A percentile compares a stretch with the other conserved stretches of the same genome.
These are phyloP conservation scores for Drosophila borealis DNA, from an alignment of 2,888 invertebrate genomes.

Conservation along the genomic window DNA sequence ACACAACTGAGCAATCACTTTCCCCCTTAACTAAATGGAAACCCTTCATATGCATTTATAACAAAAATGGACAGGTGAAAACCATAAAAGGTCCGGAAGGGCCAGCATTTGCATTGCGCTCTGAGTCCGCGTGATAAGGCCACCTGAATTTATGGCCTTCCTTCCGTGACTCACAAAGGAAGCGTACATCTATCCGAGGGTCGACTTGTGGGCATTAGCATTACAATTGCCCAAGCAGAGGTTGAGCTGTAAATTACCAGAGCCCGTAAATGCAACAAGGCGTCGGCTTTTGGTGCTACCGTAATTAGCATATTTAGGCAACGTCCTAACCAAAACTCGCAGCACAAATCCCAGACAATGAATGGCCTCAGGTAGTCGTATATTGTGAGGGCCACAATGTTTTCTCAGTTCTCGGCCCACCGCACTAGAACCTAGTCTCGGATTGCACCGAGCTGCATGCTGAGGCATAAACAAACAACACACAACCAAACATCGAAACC, in stretches of 20 bases:
- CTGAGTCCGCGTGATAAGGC: conserved; percentile 29
- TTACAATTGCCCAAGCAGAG: conserved; percentile 56
- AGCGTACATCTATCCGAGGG: conserved; percentile 44
- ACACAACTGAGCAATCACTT: conserved; percentile 44
- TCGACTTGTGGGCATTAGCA: conserved; percentile 54
- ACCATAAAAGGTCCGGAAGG: conserved; percentile 57
- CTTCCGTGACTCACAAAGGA: conserved; percentile 59
- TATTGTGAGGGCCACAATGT: conserved; percentile 54
- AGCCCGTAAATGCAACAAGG: conserved; percentile 36
- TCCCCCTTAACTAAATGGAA: conserved; percentile 34
- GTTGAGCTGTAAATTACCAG: conserved; percentile 66
- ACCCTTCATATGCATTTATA: conserved; percentile 54
- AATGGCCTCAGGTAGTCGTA: conserved; percentile 56
- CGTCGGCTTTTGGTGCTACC: conserved; percentile 45
- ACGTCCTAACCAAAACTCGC: conserved; percentile 37
- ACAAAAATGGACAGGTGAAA: conserved; percentile 69
- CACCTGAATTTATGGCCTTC: conserved; percentile 45
- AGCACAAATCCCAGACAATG: conserved; percentile 43
- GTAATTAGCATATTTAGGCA: conserved; percentile 76
- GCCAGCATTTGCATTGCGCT: conserved; percentile 29
- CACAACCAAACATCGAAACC: too few species aligned
- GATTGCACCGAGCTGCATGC: conserved; percentile 38
- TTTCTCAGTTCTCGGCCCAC: conserved; percentile 34
- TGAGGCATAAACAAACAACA: conserved; percentile 72
- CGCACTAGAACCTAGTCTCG: conserved; percentile 17